Conservation (phyloP, 2,113 vertebrate genomes). For the Cyanistes caeruleus region DNA sequence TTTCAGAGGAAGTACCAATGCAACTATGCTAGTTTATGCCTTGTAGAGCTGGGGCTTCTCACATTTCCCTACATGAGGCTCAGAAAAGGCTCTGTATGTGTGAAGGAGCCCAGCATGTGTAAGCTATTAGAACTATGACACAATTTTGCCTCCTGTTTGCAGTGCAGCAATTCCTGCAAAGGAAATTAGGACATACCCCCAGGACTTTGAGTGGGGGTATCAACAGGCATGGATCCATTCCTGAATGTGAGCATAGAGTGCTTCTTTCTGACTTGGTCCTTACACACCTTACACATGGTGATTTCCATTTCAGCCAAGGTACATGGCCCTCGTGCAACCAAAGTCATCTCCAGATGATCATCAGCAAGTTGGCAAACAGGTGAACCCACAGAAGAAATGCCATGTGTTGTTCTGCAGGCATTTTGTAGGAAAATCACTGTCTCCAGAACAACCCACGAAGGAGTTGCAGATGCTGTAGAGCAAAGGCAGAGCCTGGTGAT, state of each 20-base stretch:
- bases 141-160: not conserved
- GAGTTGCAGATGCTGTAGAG: not conserved
- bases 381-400: not conserved
- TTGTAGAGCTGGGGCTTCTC: not conserved
- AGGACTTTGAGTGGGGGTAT: accelerated
- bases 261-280: not conserved
- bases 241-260: not conserved
- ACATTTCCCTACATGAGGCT: not conserved
- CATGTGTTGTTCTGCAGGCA: not conserved
- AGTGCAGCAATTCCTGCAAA: not conserved
- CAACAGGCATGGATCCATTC: not conserved
- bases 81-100: not conserved
- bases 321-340: accelerated
- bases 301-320: not conserved
- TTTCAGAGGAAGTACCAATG: not conserved
- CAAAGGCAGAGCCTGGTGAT: not conserved
- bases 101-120: not conserved
- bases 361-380: not conserved
- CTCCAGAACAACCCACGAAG: not conserved
- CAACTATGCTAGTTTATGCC: not conserved
- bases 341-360: not conserved
- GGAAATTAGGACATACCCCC: not conserved
- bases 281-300: not conserved
- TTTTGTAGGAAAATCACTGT: not conserved
- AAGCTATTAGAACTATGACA: not conserved